phyloP scores from a whole-genome alignment of 2,113 vertebrate genomes.

The Trichechus manatus region DNA sequence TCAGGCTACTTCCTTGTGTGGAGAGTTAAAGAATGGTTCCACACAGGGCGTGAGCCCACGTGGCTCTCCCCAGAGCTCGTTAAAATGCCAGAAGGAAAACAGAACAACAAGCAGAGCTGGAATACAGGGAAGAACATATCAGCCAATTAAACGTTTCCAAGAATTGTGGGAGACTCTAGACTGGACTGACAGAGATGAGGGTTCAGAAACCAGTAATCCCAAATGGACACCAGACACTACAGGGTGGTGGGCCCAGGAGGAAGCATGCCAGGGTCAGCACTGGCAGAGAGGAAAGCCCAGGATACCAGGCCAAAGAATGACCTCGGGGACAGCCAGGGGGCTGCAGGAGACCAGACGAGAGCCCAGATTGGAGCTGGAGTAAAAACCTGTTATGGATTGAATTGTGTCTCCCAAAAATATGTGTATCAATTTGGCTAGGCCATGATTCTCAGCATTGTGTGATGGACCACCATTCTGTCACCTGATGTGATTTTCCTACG shows the following conservation, averaged over 20 bases:
- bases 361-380: neutral
- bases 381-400: no score
- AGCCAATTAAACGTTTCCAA: neutral
- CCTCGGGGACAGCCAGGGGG: neutral
- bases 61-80: no score
- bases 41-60: neutral
- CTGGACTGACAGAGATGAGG: neutral
- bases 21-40: no score
- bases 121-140: rapidly evolving
- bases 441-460: no score
- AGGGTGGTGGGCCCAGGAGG: neutral
- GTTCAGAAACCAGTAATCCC: neutral
- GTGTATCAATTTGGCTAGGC: no score
- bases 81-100: neutral
- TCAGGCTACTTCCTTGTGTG: rapidly evolving
- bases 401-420: no score
- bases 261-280: neutral
- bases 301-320: neutral
- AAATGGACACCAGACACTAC: neutral
- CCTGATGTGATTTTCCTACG: no score
- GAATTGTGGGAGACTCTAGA: neutral
- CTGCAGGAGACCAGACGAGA: neutral
- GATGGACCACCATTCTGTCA: no score
- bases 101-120: neutral
- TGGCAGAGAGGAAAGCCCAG: neutral